These are phyloP conservation scores for Oryzias curvinotus DNA, from an alignment of 2,113 vertebrate genomes.

Conservation along the genomic window DNA sequence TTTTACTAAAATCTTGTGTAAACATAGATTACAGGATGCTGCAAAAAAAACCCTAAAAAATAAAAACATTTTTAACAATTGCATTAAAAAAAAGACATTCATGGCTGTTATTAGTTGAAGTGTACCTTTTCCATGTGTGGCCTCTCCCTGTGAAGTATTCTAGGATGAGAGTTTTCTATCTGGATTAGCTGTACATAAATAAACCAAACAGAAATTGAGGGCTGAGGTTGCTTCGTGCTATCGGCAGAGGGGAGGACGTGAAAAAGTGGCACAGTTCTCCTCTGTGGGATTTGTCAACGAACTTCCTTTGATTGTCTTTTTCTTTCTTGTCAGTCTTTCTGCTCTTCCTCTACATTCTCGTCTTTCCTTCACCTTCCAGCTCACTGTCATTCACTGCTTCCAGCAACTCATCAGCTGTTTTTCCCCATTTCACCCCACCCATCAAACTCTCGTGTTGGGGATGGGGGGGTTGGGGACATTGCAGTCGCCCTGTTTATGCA, in stretches of 20 bases:
- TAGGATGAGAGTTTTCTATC: too few relatives aligned
- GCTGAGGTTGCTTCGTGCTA: neutral
- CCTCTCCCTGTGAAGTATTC: too few relatives aligned
- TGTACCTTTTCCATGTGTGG: too few relatives aligned
- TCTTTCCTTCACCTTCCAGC: constrained; percentile 54
- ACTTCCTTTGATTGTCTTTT: constrained; percentile 84
- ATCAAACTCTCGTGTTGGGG: constrained; percentile 31
- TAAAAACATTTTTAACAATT: too few relatives aligned
- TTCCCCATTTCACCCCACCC: constrained; percentile 21
- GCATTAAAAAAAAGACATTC: too few relatives aligned
- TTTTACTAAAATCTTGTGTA: too few relatives aligned
- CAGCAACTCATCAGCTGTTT: constrained; percentile 42
- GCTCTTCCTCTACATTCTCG: constrained; percentile 20
- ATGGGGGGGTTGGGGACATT: constrained; percentile 65
- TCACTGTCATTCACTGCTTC: constrained; percentile 52
- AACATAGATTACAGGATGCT: too few relatives aligned
- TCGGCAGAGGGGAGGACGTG: constrained; percentile 13
- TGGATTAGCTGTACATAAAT: too few relatives aligned
- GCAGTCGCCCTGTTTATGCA: constrained; percentile 92
- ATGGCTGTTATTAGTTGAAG: too few relatives aligned
- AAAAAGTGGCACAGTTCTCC: constrained; percentile 75
- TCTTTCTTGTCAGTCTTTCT: constrained; percentile 49
- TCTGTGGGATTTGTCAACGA: constrained; percentile 88
- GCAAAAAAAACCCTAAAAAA: too few relatives aligned
- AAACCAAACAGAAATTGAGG: too few relatives aligned